Conservation (phyloP, 2,113 vertebrate species). For the Typhlomys cinereus region DNA sequence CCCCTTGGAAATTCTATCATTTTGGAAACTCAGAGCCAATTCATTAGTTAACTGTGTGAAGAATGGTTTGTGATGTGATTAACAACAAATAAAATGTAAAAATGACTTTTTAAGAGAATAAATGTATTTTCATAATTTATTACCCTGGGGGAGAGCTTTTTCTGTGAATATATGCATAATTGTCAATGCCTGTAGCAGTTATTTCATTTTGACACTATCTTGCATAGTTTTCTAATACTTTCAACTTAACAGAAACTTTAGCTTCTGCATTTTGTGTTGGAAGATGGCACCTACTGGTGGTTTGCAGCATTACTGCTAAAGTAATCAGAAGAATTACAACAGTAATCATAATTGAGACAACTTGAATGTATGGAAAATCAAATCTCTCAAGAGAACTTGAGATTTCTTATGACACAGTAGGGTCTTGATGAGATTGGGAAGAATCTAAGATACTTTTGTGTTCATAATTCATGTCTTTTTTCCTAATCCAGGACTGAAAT, state of each 20-base stretch:
- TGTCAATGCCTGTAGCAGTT: not conserved
- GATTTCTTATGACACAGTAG: not conserved
- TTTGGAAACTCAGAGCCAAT: not conserved
- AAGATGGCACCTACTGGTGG: conserved; percentile 72
- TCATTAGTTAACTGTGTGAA: not conserved
- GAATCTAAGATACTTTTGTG: too few relatives aligned
- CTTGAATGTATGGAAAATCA: not conserved
- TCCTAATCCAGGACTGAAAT: too few relatives aligned
- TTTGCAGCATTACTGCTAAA: conserved; percentile 49
- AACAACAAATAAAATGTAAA: not conserved
- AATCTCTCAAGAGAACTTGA: not conserved
- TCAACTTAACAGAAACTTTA: not conserved
- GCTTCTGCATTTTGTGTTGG: conserved; percentile 59
- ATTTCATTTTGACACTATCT: not conserved
- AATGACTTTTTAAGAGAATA: not conserved
- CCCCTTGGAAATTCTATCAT: not conserved
- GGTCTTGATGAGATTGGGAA: not conserved
- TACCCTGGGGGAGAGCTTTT: not conserved
- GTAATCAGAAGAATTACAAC: not conserved
- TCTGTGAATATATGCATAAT: not conserved
- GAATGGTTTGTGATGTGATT: not conserved
- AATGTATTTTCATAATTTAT: not conserved
- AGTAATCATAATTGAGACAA: not conserved
- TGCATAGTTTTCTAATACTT: not conserved
- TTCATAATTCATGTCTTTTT: too few relatives aligned